phyloP scores from a whole-genome alignment of 2,888 invertebrate genomes.

The Leptinotarsa peninsularis region DNA sequence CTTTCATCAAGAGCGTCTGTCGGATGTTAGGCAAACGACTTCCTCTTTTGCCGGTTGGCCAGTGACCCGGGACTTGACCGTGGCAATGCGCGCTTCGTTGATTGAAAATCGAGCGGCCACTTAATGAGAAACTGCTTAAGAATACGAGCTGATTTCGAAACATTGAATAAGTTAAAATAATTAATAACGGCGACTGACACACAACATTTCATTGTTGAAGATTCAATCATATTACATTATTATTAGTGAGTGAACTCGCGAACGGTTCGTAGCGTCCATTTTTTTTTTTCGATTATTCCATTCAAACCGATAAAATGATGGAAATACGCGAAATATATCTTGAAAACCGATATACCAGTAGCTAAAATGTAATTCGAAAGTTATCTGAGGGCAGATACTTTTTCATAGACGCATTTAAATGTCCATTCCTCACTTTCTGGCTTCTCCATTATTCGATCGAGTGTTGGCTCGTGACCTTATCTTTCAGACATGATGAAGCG shows the following conservation, averaged over 20 bases:
- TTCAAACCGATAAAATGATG: no score
- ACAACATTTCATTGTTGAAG: neutral
- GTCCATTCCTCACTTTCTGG: no score
- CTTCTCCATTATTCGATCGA: no score
- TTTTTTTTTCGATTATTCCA: no score
- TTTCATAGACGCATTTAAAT: no score
- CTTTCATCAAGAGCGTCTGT: constrained; percentile 6
- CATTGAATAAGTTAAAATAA: neutral
- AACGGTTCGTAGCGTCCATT: neutral
- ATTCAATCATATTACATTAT: no score
- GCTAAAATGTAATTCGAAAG: no score
- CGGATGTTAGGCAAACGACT: constrained; percentile 5
- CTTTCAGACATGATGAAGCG: no score
- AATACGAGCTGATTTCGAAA: neutral
- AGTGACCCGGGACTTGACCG: constrained; percentile 10
- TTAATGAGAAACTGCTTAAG: neutral
- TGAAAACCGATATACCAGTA: no score
- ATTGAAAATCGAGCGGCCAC: neutral
- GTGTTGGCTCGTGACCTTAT: no score
- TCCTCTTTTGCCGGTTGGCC: constrained; percentile 10
- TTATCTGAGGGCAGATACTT: no score
- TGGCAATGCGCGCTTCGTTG: neutral
- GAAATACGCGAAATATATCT: no score
- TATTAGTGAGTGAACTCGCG: neutral
- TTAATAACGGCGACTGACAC: neutral